Conservation (phyloP, 2,888 invertebrate genomes). For the Aspidiotus rigidus region DNA sequence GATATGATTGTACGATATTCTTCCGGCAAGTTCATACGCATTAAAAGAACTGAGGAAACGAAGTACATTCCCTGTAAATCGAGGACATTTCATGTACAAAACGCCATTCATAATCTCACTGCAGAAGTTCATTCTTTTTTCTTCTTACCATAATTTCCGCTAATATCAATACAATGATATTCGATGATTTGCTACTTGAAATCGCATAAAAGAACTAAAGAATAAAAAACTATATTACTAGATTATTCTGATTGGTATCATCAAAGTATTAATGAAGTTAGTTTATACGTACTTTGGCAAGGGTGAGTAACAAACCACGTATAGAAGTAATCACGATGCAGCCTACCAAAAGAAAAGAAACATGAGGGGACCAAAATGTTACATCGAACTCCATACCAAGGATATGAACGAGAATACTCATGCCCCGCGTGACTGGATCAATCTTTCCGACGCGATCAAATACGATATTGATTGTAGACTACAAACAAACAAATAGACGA, state of each 20-base stretch:
- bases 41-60: conserved; percentile 89
- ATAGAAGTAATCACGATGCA: conserved; percentile 98
- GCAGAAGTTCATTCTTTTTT: neutral
- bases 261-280: neutral
- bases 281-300: conserved; percentile 70
- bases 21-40: conserved; percentile 99
- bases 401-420: conserved; percentile 95
- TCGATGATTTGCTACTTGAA: conserved; percentile 96
- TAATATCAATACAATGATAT: conserved; percentile 88
- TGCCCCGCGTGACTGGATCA: conserved; percentile 91
- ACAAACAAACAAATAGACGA: conserved; percentile 44
- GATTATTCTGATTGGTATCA: neutral
- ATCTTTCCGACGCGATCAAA: conserved; percentile 98
- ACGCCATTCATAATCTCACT: neutral
- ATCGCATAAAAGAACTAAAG: conserved; percentile 96
- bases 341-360: conserved; percentile 92
- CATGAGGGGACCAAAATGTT: conserved; percentile 98
- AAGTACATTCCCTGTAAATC: conserved; percentile 90
- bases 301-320: conserved; percentile 83
- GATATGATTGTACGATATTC: conserved; percentile 90
- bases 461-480: conserved; percentile 97
- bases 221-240: conserved; percentile 42
- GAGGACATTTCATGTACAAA: neutral
- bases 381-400: conserved; percentile 92
- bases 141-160: conserved; percentile 88